Base-by-base conservation (phyloP, 1,140 invertebrate genomes). In the Nomia melanderi region DNA sequence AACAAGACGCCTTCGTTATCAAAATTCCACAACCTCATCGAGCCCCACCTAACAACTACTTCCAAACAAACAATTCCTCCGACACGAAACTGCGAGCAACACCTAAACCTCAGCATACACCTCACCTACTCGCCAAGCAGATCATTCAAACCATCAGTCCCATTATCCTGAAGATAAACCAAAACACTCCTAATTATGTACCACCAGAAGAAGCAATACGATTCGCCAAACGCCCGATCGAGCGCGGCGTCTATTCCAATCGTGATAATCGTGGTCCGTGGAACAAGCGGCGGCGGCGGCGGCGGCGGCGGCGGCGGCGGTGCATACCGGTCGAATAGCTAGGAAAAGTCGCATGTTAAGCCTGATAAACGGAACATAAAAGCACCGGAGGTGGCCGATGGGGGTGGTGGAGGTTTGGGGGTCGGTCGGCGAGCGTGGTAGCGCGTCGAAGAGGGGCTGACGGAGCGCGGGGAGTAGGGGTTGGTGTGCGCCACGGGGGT, bases 341-440 rank as follows among this genome's bases (percentile, higher is more conserved):
- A 73, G 82, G 81, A 80, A 77, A 88, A 88, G 87, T 89, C 86
- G 88, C 88, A 89, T 88, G 88, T 88, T 89, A 81, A 86, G 86
- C 77, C 87, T 83, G 88, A 89, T 89, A 89, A 88, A 89, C 85
- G 87, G 88, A 89, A 89, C 86, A 85, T 81, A 89, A 89, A 87
- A 87, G 87, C 85, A 66, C 54, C 63, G 50, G 57, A 39, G 77
- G 65, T 71, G 70, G 53, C 60, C 62, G 77, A 71, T 29, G 47
- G 67, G 20, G 20, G 47, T 41, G 53, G 50, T 6, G 20, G 41
- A 33, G 77, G 70, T 71, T 31, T 31, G 33, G 63, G 25, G 20
- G 76, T 17, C 0, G 23, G 36, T 17, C 2, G 44, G 64, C n/a
- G n/a, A n/a, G n/a, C n/a, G 14, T 1, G 41, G 41, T 17, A 2